Percentiles rank a stretch among this genome's conserved stretches.
Conservation (phyloP, 92 coral and sea anemone species). For the Plumapathes pennacea region DNA sequence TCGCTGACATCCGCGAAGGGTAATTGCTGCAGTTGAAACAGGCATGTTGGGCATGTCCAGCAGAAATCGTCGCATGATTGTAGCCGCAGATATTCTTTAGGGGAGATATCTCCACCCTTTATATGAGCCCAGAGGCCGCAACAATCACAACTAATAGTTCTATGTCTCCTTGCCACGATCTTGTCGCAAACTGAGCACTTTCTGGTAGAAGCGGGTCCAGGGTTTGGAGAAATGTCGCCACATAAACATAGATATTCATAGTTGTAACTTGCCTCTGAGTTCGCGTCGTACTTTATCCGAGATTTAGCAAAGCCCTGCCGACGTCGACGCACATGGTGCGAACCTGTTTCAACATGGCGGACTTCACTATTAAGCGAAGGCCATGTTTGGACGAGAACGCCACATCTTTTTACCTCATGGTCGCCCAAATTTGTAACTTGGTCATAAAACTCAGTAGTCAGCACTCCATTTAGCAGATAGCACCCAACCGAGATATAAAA, state of each 20-base stretch:
- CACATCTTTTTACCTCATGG: too few species aligned
- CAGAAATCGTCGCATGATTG: slow-evolving; percentile 1
- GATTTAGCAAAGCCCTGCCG: too few species aligned
- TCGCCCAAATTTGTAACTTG: too few species aligned
- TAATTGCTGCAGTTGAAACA: not conserved
- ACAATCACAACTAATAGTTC: not conserved
- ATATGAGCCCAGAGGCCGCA: slow-evolving; percentile 4
- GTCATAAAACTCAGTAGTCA: too few species aligned
- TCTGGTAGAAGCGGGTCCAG: not conserved
- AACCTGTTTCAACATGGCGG: too few species aligned
- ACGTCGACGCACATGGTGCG: too few species aligned
- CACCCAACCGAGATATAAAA: too few species aligned
- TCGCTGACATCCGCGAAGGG: not conserved
- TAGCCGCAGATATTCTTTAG: slow-evolving; percentile 4
- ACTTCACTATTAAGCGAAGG: too few species aligned
- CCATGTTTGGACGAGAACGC: too few species aligned
- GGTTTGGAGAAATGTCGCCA: not conserved
- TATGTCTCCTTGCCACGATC: not conserved
- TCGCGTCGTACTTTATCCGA: too few species aligned
- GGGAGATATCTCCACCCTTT: slow-evolving; percentile 7
- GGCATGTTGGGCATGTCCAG: slow-evolving; percentile 2
- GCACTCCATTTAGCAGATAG: too few species aligned
- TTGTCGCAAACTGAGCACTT: slow-evolving; percentile 4
- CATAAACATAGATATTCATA: not conserved
- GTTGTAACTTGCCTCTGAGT: slow-evolving; percentile 4